phyloP scores from a whole-genome alignment of 2,888 invertebrate species.

The Rutpela maculata region DNA sequence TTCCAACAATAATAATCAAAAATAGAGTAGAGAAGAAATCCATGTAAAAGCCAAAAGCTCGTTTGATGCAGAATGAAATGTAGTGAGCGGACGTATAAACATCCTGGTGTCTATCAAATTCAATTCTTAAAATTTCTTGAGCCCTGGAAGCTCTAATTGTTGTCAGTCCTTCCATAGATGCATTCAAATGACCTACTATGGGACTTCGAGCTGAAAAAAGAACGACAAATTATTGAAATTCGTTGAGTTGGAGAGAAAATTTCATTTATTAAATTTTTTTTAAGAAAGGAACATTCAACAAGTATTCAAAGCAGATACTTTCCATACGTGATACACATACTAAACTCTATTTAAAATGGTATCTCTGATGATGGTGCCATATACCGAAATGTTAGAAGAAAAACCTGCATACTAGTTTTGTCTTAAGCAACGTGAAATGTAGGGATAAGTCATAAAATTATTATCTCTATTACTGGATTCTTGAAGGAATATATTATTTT shows the following conservation, averaged over 20 bases:
- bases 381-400: too few species aligned
- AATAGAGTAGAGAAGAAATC: conserved; percentile 66
- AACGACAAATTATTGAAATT: neutral
- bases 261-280: too few species aligned
- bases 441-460: too few species aligned
- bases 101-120: conserved; percentile 69
- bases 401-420: too few species aligned
- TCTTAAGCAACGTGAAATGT: too few species aligned
- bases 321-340: too few species aligned
- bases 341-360: too few species aligned
- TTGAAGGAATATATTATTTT: too few species aligned
- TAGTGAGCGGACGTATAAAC: conserved; percentile 63
- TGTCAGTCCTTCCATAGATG: conserved; percentile 68
- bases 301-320: too few species aligned
- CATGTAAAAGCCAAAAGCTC: conserved; percentile 68
- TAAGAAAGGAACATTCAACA: too few species aligned
- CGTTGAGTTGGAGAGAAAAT: neutral
- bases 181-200: conserved; percentile 68
- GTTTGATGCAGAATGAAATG: conserved; percentile 71
- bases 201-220: conserved; percentile 67
- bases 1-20: conserved; percentile 57
- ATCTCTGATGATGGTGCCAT: too few species aligned
- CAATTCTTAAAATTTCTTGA: conserved; percentile 65
- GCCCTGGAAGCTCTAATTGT: conserved; percentile 68
- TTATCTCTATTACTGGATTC: too few species aligned